Conservation (phyloP, 2,888 invertebrate species). For the Tenthredo scrophulariae region DNA sequence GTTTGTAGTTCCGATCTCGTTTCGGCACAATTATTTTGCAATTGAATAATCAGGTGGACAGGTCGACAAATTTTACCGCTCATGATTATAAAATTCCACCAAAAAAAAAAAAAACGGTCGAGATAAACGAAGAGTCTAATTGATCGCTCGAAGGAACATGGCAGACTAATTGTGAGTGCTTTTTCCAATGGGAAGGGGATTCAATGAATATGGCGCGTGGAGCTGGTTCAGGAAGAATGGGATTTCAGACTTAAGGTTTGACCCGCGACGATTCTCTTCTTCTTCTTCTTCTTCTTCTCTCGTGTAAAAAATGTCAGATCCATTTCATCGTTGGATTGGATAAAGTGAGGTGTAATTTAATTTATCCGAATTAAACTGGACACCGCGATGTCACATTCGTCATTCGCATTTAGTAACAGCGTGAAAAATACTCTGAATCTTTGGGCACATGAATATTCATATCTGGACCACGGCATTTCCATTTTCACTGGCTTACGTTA, state of each 20-base stretch:
- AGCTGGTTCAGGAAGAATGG: not conserved
- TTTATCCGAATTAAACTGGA: not conserved
- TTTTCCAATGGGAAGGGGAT: not conserved
- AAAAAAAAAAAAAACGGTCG: not conserved
- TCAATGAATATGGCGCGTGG: not conserved
- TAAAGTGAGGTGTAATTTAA: not conserved
- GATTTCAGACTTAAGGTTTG: not conserved
- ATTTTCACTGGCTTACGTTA: not conserved
- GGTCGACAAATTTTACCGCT: not conserved
- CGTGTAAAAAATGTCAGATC: not conserved
- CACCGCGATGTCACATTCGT: constrained; percentile 2
- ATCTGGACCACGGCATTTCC: not conserved
- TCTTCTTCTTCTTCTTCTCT: not conserved
- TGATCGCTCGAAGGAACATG: not conserved
- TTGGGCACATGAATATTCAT: constrained; percentile 22
- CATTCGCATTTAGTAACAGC: not conserved
- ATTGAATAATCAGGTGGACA: not conserved
- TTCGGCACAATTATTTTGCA: not conserved
- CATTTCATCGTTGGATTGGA: not conserved
- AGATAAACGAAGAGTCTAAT: constrained; percentile 5
- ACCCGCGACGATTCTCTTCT: not conserved
- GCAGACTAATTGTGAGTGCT: constrained; percentile 1
- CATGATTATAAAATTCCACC: not conserved
- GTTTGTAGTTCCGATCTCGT: not conserved
- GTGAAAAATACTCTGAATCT: constrained; percentile 4